A percentile compares a stretch with the other conserved stretches of the same genome.
Evolutionary conservation across 2,888 invertebrate genomes (phyloP).

Genomic region (Callosobruchus maculatus): DNA sequence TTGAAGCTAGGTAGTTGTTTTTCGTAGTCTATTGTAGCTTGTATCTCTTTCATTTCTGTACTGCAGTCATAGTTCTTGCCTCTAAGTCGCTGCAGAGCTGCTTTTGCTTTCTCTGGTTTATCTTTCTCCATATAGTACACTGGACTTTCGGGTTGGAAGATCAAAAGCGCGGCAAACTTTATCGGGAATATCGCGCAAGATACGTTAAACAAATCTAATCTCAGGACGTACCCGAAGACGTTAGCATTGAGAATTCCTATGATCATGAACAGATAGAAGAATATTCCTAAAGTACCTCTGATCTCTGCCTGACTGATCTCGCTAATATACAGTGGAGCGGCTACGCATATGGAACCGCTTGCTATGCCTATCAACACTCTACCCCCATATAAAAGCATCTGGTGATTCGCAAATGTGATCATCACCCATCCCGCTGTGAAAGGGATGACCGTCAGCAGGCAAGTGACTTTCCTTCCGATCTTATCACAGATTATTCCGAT

Average conservation of each 20-base stretch:
- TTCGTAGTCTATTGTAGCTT: slow-evolving; percentile 52
- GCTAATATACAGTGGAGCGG: slow-evolving; percentile 79
- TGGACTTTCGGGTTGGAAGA: slow-evolving; percentile 87
- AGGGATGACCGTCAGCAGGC: slow-evolving; percentile 61
- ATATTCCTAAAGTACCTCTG: slow-evolving; percentile 78
- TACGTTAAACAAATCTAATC: slow-evolving; percentile 59
- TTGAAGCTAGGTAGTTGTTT: slow-evolving; percentile 56
- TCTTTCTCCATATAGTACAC: slow-evolving; percentile 65
- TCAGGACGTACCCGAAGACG: slow-evolving; percentile 58
- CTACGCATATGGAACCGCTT: slow-evolving; percentile 79
- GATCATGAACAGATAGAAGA: slow-evolving; percentile 81
- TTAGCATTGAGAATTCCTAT: slow-evolving; percentile 81
- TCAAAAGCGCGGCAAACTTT: slow-evolving; percentile 65
- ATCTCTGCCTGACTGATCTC: slow-evolving; percentile 83
- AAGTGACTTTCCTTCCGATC: slow-evolving; percentile 68
- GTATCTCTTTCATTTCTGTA: slow-evolving; percentile 51
- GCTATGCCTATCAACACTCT: slow-evolving; percentile 66
- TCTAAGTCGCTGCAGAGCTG: slow-evolving; percentile 67
- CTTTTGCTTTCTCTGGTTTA: slow-evolving; percentile 62
- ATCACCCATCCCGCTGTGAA: slow-evolving; percentile 72
- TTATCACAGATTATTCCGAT: slow-evolving; percentile 54
- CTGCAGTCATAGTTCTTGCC: slow-evolving; percentile 67
- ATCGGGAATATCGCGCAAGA: slow-evolving; percentile 65
- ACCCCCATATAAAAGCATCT: slow-evolving; percentile 61
- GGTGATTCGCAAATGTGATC: slow-evolving; percentile 63